Evolutionary conservation across 1,140 invertebrate genomes (phyloP), one percentile per base, ranked within the genome.

Genomic region (Brachionus rubens): DNA sequence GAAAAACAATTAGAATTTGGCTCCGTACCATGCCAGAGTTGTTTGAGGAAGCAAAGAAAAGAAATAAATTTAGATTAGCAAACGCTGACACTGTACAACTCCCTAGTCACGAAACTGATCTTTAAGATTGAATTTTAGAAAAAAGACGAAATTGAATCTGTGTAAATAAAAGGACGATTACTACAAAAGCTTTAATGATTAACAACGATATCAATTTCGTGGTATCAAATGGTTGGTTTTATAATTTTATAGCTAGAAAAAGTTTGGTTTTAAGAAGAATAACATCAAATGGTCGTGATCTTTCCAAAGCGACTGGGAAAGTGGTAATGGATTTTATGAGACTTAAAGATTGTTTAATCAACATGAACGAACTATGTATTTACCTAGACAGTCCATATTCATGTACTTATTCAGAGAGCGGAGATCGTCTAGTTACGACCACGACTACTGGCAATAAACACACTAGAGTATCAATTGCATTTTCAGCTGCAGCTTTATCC

Each of bases 1-100:
- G 48, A 21, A 52, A 52, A 52, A 52, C 48, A 12, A 52, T 52
- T 12, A 52, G 48, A 52, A 52, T 24, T 52, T 52, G 48, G 48
- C 6, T 52, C 16, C 48, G 48, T 24, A 24, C 48, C 12, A 52
- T 24, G 26, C 48, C 16, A 9, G 48, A 52, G 26, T 52, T 52
- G 26, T 7, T 52, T 52, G 48, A 52, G 26, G 48, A 52, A 52
- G 48, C 48, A 5, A 52, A 52, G 26, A 52, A 52, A 24, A 52
- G 48, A 52, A 52, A 52, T 24, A 52, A 52, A 12, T 52, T 52
- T 52, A 52, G 48, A 52, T 24, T 52, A 52, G 6, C 16, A 7
- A 52, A 52, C 21, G 48, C 19, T 52, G 48, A 52, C 26, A 52
- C 48, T 9, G 48, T 24, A 7, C 48, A 52, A 52, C 26, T 21